Evolutionary conservation across 2,888 invertebrate species (phyloP), one percentile per base, ranked within the genome.

Genomic region (Corythucha ciliata): DNA sequence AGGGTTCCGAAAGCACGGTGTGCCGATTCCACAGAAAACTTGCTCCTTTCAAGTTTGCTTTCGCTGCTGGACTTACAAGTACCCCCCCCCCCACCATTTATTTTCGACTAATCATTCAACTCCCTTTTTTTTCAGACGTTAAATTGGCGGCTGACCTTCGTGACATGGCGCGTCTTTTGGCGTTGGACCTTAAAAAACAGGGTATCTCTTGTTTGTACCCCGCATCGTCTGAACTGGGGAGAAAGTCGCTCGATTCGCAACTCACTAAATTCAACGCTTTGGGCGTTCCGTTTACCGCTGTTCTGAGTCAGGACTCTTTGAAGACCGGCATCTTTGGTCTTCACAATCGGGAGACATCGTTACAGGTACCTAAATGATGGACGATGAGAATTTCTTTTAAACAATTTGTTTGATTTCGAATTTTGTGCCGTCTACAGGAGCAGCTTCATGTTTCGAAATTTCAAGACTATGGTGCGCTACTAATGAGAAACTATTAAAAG

Each of bases 11-110:
- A 2, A 63, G 74, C 56, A 73, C 69, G 52, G 65, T 68, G 57
- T 67, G 80, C 41, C 70, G 74, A 54, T 70, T 84, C 34, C 82
- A 87, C 63, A 75, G 81, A 52, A 80, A 77, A 68, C 69, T 87
- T 53, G 77, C 84, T 12, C 88, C 88, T 0, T 86, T 79, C 63
- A 86, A 86, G 72, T 76, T 83, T 54, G 75, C 77, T 40, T 78
- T 86, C 65, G 74, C 75, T 18, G 66, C 78, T 42, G 64, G 73
- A 3, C 37, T 52, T 32, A 18, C 22, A 21, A 53, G 60, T 60
- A 49, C n/a, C n/a, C n/a, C n/a, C n/a, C n/a, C 10, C 29, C 29
- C 8, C 29, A 29, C 12, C 12, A 12, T 29, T 12, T 10, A 29
- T 12, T 10, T 29, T 29, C 29, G 8, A 12, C 29, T 10, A 12